Evolutionary conservation across 2,797 vertebrate genomes (phyloP).

Genomic region (Australoheros facetus): DNA sequence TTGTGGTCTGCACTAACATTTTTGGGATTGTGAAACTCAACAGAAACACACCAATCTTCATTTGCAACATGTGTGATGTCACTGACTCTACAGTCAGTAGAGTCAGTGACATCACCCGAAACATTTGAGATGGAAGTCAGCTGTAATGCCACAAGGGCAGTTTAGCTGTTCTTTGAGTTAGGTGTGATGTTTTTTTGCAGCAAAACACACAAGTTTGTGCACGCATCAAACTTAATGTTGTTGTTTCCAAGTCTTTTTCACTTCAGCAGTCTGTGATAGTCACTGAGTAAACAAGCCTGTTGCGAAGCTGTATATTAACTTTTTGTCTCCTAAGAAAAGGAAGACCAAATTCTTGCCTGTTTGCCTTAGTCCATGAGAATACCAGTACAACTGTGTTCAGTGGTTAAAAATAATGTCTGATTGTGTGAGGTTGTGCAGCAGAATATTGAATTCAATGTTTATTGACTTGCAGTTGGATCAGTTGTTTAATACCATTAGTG

Average conservation of each 20-base stretch:
- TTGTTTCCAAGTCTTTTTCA: neutral
- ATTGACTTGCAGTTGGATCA: neutral
- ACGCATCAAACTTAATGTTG: neutral
- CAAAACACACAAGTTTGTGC: neutral
- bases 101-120: neutral
- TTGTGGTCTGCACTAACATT: conserved; percentile 12
- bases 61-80: conserved; percentile 12
- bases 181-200: neutral
- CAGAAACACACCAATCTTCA: conserved; percentile 35
- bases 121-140: conserved; percentile 13
- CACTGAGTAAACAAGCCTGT: neutral
- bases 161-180: neutral
- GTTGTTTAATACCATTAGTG: too few relatives aligned
- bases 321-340: neutral
- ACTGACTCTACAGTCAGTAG: neutral
- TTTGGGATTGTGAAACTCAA: conserved; percentile 16
- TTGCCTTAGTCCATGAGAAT: neutral
- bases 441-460: neutral
- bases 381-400: neutral
- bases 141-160: neutral
- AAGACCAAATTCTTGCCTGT: neutral
- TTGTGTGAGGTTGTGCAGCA: neutral
- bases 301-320: neutral
- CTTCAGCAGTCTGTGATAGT: neutral
- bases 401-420: neutral